These are phyloP conservation scores for Syrista parreyssii DNA, from an alignment of 2,888 invertebrate genomes.

Conservation along the genomic window DNA sequence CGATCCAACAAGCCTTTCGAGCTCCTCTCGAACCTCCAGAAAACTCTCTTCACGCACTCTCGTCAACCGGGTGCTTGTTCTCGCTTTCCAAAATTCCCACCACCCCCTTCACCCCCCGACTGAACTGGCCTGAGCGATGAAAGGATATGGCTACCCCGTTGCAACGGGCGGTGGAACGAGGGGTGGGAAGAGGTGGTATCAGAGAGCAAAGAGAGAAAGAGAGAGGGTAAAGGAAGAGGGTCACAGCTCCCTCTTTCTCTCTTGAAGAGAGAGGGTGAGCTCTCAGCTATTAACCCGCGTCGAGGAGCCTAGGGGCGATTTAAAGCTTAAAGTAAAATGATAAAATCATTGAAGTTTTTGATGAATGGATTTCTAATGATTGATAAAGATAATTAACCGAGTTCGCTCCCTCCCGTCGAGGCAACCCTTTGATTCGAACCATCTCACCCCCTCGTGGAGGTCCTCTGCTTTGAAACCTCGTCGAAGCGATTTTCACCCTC, in stretches of 20 bases:
- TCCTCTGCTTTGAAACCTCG: slow-evolving; percentile 25
- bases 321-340: slow-evolving; percentile 24
- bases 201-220: slow-evolving; percentile 7
- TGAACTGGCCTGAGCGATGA: not conserved
- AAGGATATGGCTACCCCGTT: not conserved
- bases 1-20: slow-evolving; percentile 33
- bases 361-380: slow-evolving; percentile 55
- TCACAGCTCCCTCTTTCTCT: slow-evolving; percentile 17
- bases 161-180: not conserved
- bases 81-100: slow-evolving; percentile 14
- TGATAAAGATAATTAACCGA: slow-evolving; percentile 59
- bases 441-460: slow-evolving; percentile 19
- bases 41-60: slow-evolving; percentile 16
- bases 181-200: not conserved
- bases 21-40: slow-evolving; percentile 18
- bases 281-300: not conserved
- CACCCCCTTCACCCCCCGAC: not conserved
- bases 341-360: slow-evolving; percentile 38
- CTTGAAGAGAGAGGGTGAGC: slow-evolving; percentile 23
- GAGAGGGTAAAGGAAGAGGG: not conserved
- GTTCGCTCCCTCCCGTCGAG: slow-evolving; percentile 19
- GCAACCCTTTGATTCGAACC: slow-evolving; percentile 25
- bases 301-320: slow-evolving; percentile 30
- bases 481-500: slow-evolving; percentile 29
- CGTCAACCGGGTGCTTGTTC: slow-evolving; percentile 16